Percentiles rank a stretch among this genome's conserved stretches.
phyloP scores from a whole-genome alignment of 2,113 vertebrate genomes.

The Parus major region DNA sequence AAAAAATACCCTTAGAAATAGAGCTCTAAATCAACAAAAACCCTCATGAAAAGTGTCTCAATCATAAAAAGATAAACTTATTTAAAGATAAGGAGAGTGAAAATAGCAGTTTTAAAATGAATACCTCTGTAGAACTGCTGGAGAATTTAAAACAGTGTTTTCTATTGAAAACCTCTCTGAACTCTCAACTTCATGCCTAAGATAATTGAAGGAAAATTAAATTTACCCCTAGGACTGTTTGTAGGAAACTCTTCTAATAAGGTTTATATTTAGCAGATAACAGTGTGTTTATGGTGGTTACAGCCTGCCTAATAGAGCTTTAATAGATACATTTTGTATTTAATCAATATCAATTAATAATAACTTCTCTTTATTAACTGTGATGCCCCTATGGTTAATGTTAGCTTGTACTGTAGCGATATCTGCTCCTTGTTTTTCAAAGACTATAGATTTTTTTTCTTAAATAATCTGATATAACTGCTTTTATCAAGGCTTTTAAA shows the following conservation, averaged over 20 bases:
- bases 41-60: background rate
- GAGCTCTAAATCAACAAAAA: background rate
- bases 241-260: constrained; percentile 29
- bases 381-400: background rate
- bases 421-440: background rate
- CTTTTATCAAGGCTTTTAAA: background rate
- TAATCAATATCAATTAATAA: constrained; percentile 55
- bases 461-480: background rate
- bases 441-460: background rate
- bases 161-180: background rate
- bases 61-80: background rate
- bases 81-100: background rate
- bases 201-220: constrained; percentile 58
- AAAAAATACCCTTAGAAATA: background rate
- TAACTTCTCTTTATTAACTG: constrained; percentile 33
- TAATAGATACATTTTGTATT: constrained; percentile 22
- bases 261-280: constrained; percentile 52
- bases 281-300: constrained; percentile 1
- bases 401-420: background rate
- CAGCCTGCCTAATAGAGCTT: constrained; percentile 33
- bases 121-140: background rate
- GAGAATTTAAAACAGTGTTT: background rate
- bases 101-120: background rate
- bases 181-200: constrained; percentile 2
- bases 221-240: constrained; percentile 29